Evolutionary conservation across 2,888 invertebrate species (phyloP).

Genomic region (Acrobasis consociella): DNA sequence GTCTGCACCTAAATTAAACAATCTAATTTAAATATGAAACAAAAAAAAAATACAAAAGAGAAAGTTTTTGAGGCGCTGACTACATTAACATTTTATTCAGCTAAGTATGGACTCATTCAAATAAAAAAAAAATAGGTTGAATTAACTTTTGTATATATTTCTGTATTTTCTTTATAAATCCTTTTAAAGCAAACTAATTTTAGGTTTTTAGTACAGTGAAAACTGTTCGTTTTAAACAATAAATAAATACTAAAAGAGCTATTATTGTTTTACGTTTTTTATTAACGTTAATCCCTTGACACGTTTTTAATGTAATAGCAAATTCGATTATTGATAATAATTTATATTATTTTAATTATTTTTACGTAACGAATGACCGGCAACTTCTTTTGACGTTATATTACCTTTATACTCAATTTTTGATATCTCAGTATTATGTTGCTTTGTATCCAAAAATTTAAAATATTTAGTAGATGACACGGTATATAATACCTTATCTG

Average conservation of each 20-base stretch:
- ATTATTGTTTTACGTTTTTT: too few species aligned
- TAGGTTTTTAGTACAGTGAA: background rate
- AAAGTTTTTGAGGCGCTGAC: background rate
- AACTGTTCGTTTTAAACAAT: too few species aligned
- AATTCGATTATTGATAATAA: background rate
- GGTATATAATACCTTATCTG: slow-evolving; percentile 43
- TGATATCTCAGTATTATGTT: slow-evolving; percentile 35
- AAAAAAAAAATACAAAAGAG: background rate
- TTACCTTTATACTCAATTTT: slow-evolving; percentile 26
- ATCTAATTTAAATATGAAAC: background rate
- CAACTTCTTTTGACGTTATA: slow-evolving; percentile 5
- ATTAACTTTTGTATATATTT: background rate
- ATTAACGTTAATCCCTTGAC: too few species aligned
- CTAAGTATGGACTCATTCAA: background rate
- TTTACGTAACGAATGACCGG: background rate
- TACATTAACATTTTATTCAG: background rate
- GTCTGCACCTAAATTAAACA: background rate
- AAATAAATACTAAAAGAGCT: too few species aligned
- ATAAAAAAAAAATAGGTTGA: background rate
- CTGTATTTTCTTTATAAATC: background rate
- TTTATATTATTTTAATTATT: background rate
- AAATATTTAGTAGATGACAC: slow-evolving; percentile 31
- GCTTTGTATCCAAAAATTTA: slow-evolving; percentile 33
- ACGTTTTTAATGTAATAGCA: too few species aligned
- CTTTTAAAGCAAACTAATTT: background rate